Evolutionary conservation across 2,797 vertebrate genomes (phyloP).

Genomic region (Xyrichtys novacula): DNA sequence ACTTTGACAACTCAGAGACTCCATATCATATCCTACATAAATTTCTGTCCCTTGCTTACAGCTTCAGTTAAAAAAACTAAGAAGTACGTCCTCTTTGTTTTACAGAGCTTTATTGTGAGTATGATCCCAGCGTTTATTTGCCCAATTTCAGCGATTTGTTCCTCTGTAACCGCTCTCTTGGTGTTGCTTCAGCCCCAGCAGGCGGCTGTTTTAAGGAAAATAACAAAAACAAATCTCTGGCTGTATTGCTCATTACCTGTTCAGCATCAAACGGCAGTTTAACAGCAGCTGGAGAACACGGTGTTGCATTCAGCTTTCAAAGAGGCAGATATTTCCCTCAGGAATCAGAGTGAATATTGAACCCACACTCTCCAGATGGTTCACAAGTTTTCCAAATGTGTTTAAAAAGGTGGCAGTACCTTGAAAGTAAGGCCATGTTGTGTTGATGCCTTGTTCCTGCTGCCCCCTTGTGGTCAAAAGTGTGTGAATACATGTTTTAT

Average conservation of each 20-base stretch:
- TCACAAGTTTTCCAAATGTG: neutral
- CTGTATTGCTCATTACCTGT: neutral
- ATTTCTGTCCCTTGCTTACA: neutral
- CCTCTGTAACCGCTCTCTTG: neutral
- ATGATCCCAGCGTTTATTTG: neutral
- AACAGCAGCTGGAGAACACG: neutral
- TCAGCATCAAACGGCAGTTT: neutral
- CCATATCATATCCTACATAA: neutral
- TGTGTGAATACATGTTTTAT: neutral
- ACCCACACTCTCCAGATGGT: neutral
- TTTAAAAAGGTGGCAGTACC: neutral
- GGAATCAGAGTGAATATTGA: neutral
- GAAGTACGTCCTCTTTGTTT: neutral
- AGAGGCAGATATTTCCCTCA: neutral
- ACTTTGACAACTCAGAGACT: too few relatives aligned
- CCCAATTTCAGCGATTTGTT: neutral
- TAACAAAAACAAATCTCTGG: neutral
- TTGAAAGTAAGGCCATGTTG: neutral
- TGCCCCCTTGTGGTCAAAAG: neutral
- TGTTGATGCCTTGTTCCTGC: neutral
- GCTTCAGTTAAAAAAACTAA: too few relatives aligned
- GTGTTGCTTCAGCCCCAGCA: neutral
- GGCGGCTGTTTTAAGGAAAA: neutral
- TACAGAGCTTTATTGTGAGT: neutral
- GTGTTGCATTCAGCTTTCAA: neutral